Base-by-base conservation (phyloP, 1,140 invertebrate species). In the Drosophila kepulauana region DNA sequence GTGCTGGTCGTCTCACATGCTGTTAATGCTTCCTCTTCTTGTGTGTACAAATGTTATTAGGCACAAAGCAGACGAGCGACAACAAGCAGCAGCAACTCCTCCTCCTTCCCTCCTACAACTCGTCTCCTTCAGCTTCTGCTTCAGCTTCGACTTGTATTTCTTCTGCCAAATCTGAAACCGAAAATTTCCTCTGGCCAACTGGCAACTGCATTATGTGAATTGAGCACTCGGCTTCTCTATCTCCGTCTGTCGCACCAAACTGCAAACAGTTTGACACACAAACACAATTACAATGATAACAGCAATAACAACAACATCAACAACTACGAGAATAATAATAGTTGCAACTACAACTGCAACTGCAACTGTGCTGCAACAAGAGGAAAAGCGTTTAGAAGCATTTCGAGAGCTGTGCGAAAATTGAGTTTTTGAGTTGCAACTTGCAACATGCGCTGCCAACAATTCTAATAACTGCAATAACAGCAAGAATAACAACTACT, bases 11-110 rank as follows among this genome's bases (percentile, higher is more conserved):
- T 70, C 77, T 82, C 75, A 66, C 70, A 82, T 63, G 65, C 67
- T 72, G 63, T 66, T 56, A 52, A 30, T 63, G 63, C 28, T 74
- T 80, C 62, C 68, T 58, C 68, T 67, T 46, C 65, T 46, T 62
- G 65, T 89, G 71, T 73, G 68, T 76, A 85, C 85, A 84, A 89
- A 88, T 89, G 85, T 85, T 85, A 89, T 88, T 88, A 84, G 81
- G 71, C 71, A 81, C 78, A 79, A 81, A 63, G 66, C 69, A 79
- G 51, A 72, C 63, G 41, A 72, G 20, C 45, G 35, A 64, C 56
- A 48, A 72, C 48, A 7, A n/a, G 56, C 69, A 49, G 49, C 65
- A 61, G 35, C 59, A 67, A 38, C 63, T 66, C 20, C 1, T 5
- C 20, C n/a, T 1, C 10, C 8, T 15, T 3, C 41, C 20, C 25